phyloP scores from a whole-genome alignment of 2,888 invertebrate genomes.

The Scaeva pyrastri region DNA sequence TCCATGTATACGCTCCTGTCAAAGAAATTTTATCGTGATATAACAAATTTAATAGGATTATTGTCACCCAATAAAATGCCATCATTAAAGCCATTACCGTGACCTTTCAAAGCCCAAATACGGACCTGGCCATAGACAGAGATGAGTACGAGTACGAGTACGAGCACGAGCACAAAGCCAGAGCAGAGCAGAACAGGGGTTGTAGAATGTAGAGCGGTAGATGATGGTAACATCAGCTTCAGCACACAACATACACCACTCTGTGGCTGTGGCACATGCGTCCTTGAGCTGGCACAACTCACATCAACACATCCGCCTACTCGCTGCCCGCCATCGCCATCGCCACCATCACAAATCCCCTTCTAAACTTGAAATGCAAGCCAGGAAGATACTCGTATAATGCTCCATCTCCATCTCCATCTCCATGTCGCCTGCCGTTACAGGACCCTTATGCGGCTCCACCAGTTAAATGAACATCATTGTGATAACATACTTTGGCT shows the following conservation, averaged over 20 bases:
- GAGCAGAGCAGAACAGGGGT: too few relatives aligned
- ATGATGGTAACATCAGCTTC: not conserved
- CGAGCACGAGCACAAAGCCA: too few relatives aligned
- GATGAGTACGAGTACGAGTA: too few relatives aligned
- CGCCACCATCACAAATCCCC: slow-evolving; percentile 20
- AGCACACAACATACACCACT: slow-evolving; percentile 49
- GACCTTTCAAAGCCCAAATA: slow-evolving; percentile 16
- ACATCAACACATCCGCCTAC: slow-evolving; percentile 59
- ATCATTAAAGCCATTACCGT: slow-evolving; percentile 2
- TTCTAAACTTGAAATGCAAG: slow-evolving; percentile 42
- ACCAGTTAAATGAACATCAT: slow-evolving; percentile 67
- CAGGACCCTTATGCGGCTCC: slow-evolving; percentile 52
- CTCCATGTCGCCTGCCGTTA: slow-evolving; percentile 57
- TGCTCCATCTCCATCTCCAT: not conserved
- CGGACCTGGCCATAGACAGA: slow-evolving; percentile 29
- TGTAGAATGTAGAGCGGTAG: not conserved
- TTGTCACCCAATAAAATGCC: slow-evolving; percentile 3
- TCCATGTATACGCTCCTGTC: not conserved
- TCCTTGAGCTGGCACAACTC: slow-evolving; percentile 61
- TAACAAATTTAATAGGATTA: not conserved
- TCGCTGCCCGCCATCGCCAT: not conserved
- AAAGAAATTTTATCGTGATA: not conserved
- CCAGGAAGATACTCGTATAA: slow-evolving; percentile 62
- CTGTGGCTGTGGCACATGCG: slow-evolving; percentile 72
- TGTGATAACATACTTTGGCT: slow-evolving; percentile 73